These are phyloP conservation scores for Merops nubicus DNA, from an alignment of 2,113 vertebrate genomes.

Conservation along the genomic window DNA sequence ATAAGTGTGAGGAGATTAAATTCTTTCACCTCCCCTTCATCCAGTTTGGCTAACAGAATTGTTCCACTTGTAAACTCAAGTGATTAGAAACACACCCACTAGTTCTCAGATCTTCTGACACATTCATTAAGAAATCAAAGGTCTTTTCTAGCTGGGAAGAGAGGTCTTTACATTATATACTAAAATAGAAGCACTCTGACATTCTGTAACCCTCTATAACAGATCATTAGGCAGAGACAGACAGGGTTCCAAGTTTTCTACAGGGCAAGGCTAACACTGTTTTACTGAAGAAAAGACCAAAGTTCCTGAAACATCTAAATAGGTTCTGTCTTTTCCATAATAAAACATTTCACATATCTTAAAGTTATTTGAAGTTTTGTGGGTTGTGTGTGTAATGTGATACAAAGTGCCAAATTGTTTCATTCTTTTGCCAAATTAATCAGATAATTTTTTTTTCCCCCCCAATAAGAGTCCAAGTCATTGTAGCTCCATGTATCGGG, in stretches of 20 bases:
- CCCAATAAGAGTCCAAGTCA: neutral
- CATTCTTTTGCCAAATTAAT: neutral
- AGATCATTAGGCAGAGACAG: slow-evolving; percentile 5
- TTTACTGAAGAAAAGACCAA: slow-evolving; percentile 19
- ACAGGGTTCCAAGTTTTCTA: neutral
- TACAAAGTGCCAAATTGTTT: neutral
- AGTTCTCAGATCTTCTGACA: slow-evolving; percentile 22
- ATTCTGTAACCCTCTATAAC: neutral
- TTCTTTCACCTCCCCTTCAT: neutral
- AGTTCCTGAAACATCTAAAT: slow-evolving; percentile 5
- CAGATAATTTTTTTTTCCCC: neutral
- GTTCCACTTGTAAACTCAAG: slow-evolving; percentile 9
- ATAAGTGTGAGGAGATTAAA: neutral
- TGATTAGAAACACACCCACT: slow-evolving; percentile 15
- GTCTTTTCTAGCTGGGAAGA: neutral
- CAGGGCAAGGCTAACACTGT: neutral
- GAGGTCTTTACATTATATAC: neutral
- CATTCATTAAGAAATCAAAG: slow-evolving; percentile 16
- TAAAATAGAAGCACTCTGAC: slow-evolving; percentile 31
- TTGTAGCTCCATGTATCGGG: neutral
- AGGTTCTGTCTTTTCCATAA: neutral
- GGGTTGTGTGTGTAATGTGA: neutral
- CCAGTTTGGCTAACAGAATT: slow-evolving; percentile 6
- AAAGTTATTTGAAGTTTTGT: neutral
- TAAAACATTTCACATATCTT: neutral